A percentile compares a stretch with the other conserved stretches of the same genome.
Evolutionary conservation across 2,113 vertebrate genomes (phyloP).

Genomic region (Shinisaurus crocodilurus): DNA sequence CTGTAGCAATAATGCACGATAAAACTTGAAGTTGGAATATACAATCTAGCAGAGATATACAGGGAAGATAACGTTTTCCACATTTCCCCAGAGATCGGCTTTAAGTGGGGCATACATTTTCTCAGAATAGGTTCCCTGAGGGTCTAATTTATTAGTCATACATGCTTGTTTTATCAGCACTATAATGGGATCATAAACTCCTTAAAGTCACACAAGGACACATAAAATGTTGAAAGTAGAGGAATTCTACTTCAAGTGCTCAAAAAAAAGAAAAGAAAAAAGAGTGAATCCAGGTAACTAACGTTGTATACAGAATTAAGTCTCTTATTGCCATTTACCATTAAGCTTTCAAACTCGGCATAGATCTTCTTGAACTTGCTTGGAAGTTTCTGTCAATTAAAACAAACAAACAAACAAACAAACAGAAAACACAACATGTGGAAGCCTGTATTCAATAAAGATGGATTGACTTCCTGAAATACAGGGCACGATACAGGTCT

Average conservation of each 20-base stretch:
- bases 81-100: slow-evolving; percentile 79
- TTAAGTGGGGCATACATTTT: slow-evolving; percentile 78
- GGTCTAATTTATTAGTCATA: slow-evolving; percentile 83
- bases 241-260: slow-evolving; percentile 74
- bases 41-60: slow-evolving; percentile 55
- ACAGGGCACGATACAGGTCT: background rate
- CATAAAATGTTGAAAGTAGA: slow-evolving; percentile 79
- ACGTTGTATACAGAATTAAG: slow-evolving; percentile 63
- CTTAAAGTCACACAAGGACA: slow-evolving; percentile 85
- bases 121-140: slow-evolving; percentile 74
- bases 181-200: slow-evolving; percentile 84
- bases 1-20: slow-evolving; percentile 55
- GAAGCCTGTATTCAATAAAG: slow-evolving; percentile 60
- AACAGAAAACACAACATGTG: slow-evolving; percentile 56
- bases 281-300: slow-evolving; percentile 72
- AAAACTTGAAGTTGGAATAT: slow-evolving; percentile 64
- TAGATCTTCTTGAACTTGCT: slow-evolving; percentile 99
- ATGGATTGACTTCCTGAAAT: slow-evolving; percentile 56
- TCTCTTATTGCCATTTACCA: slow-evolving; percentile 86
- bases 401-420: slow-evolving; percentile 34
- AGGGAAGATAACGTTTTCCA: slow-evolving; percentile 67
- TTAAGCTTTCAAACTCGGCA: slow-evolving; percentile 96
- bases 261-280: slow-evolving; percentile 55
- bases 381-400: slow-evolving; percentile 95
- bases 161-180: slow-evolving; percentile 85